These are phyloP conservation scores for Agrypnia vestita DNA, from an alignment of 1,140 invertebrate species.

Conservation along the genomic window DNA sequence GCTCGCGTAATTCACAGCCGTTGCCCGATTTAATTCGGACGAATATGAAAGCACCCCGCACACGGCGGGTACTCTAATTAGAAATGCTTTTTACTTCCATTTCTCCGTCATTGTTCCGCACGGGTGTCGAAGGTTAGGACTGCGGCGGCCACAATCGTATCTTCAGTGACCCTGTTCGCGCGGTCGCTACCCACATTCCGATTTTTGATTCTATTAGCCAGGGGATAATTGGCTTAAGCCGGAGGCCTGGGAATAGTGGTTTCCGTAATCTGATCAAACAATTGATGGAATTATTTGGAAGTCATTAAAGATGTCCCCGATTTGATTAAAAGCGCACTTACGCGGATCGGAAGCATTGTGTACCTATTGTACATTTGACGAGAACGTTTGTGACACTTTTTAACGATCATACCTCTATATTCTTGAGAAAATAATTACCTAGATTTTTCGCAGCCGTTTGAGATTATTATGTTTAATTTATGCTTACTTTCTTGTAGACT, in stretches of 20 bases:
- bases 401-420: too few relatives aligned
- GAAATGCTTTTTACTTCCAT: constrained; percentile 17
- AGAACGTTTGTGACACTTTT: too few relatives aligned
- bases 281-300: background rate
- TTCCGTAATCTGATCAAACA: background rate
- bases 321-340: background rate
- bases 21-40: constrained; percentile 4
- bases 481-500: too few relatives aligned
- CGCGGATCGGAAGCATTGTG: background rate
- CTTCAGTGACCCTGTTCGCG: constrained; percentile 32
- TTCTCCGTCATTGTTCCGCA: constrained; percentile 30
- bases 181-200: background rate
- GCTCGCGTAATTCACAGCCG: constrained; percentile 1
- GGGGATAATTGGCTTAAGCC: constrained; percentile 2
- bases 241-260: background rate
- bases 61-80: background rate
- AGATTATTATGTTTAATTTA: too few relatives aligned
- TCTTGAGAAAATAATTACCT: too few relatives aligned
- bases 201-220: background rate
- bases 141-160: background rate
- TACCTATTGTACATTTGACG: too few relatives aligned
- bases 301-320: background rate
- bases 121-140: constrained; percentile 18
- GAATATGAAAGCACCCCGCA: constrained; percentile 22
- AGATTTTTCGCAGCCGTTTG: too few relatives aligned